Evolutionary conservation across 2,888 invertebrate genomes (phyloP).

Genomic region (Limulus polyphemus): DNA sequence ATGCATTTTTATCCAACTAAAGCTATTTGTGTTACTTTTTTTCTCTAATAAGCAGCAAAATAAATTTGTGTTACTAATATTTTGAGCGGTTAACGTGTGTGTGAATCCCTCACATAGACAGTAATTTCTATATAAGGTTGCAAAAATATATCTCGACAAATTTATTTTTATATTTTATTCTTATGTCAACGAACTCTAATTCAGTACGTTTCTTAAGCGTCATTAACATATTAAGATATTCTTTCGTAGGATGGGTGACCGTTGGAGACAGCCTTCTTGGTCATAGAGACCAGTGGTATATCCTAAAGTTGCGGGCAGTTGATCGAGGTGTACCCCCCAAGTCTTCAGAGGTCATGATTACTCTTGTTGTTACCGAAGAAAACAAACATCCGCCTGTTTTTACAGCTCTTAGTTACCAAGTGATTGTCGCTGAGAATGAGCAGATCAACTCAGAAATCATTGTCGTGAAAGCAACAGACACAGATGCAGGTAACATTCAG

Average conservation of each 20-base stretch:
- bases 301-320: slow-evolving; percentile 56
- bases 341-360: slow-evolving; percentile 57
- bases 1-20: too few species aligned
- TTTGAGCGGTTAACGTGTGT: too few species aligned
- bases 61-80: too few species aligned
- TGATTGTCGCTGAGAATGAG: slow-evolving; percentile 81
- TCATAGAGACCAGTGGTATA: slow-evolving; percentile 41
- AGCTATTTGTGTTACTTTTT: too few species aligned
- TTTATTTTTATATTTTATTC: too few species aligned
- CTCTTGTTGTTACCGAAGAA: slow-evolving; percentile 68
- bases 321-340: slow-evolving; percentile 82
- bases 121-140: too few species aligned
- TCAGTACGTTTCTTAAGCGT: too few species aligned
- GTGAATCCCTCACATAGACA: too few species aligned
- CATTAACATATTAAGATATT: background rate
- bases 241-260: slow-evolving; percentile 50
- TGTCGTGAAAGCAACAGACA: slow-evolving; percentile 69
- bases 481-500: slow-evolving; percentile 44
- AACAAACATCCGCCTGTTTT: slow-evolving; percentile 69
- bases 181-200: too few species aligned
- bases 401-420: slow-evolving; percentile 66
- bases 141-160: too few species aligned
- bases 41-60: too few species aligned
- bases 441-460: slow-evolving; percentile 70
- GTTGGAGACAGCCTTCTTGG: slow-evolving; percentile 50